Percentiles rank a stretch among this genome's conserved stretches.
Conservation (phyloP, 1,140 invertebrate species). For the Ectropis grisescens region DNA sequence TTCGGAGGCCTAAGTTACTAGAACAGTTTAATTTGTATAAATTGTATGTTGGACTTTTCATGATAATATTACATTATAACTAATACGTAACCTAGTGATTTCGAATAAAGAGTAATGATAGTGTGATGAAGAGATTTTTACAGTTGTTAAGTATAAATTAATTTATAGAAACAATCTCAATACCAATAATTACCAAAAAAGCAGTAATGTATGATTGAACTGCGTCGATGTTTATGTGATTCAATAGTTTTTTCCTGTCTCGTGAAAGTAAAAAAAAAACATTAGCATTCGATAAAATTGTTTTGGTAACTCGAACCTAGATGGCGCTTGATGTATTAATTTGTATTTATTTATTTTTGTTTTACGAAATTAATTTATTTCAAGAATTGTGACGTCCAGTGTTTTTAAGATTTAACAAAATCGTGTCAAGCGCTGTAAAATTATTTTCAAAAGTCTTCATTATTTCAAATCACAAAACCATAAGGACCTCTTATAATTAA, state of each 20-base stretch:
- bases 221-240: slow-evolving; percentile 53
- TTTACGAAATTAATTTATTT: slow-evolving; percentile 7
- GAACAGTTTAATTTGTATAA: slow-evolving; percentile 69
- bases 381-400: slow-evolving; percentile 7
- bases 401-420: slow-evolving; percentile 3
- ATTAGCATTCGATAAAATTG: slow-evolving; percentile 20
- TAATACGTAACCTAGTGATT: slow-evolving; percentile 69
- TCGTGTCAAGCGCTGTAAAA: slow-evolving; percentile 30
- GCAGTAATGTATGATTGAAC: slow-evolving; percentile 60
- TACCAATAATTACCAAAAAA: slow-evolving; percentile 72
- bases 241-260: slow-evolving; percentile 3
- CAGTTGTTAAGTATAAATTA: slow-evolving; percentile 70
- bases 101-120: slow-evolving; percentile 64
- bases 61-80: slow-evolving; percentile 66
- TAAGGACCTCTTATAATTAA: slow-evolving; percentile 72
- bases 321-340: slow-evolving; percentile 35
- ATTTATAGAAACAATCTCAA: slow-evolving; percentile 68
- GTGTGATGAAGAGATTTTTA: slow-evolving; percentile 70
- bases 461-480: slow-evolving; percentile 64
- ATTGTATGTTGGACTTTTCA: slow-evolving; percentile 69
- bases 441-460: slow-evolving; percentile 17
- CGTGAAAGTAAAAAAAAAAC: no score
- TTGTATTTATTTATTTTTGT: slow-evolving; percentile 10
- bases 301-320: slow-evolving; percentile 12
- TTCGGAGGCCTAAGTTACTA: slow-evolving; percentile 47